Conservation (phyloP, 1,140 invertebrate genomes). For the Venustaconcha ellipsiformis region DNA sequence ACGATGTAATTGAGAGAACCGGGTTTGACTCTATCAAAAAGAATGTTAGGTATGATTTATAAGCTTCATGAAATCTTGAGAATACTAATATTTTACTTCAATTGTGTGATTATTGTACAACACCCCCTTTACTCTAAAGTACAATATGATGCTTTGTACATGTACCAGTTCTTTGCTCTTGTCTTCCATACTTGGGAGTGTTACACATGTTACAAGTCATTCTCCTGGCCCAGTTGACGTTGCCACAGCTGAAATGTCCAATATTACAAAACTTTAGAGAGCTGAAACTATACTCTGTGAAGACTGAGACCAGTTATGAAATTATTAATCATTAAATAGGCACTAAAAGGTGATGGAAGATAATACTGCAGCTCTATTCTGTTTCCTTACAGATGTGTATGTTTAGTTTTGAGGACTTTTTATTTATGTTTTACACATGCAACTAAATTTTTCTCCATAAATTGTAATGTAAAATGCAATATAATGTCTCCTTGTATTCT, state of each 20-base stretch:
- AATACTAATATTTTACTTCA: too few species aligned
- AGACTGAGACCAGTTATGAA: not conserved
- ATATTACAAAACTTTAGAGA: not conserved
- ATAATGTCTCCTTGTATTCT: too few species aligned
- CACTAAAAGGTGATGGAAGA: not conserved
- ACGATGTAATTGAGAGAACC: too few species aligned
- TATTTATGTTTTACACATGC: not conserved
- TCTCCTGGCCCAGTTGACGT: constrained; percentile 98
- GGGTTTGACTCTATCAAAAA: too few species aligned
- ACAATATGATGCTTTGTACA: too few species aligned
- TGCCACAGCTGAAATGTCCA: constrained; percentile 82
- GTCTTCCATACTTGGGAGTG: constrained; percentile 84
- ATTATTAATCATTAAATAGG: not conserved
- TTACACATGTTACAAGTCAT: constrained; percentile 99
- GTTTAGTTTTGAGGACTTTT: not conserved
- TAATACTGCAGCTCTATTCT: not conserved
- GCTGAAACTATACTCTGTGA: not conserved
- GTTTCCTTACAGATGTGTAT: not conserved
- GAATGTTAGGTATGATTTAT: too few species aligned
- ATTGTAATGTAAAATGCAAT: too few species aligned
- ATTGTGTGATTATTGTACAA: too few species aligned
- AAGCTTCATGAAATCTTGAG: too few species aligned
- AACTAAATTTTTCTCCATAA: too few species aligned
- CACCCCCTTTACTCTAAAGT: too few species aligned
- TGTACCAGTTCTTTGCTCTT: constrained; percentile 63